Evolutionary conservation across 2,113 vertebrate genomes (phyloP).

Genomic region (Indri indri): DNA sequence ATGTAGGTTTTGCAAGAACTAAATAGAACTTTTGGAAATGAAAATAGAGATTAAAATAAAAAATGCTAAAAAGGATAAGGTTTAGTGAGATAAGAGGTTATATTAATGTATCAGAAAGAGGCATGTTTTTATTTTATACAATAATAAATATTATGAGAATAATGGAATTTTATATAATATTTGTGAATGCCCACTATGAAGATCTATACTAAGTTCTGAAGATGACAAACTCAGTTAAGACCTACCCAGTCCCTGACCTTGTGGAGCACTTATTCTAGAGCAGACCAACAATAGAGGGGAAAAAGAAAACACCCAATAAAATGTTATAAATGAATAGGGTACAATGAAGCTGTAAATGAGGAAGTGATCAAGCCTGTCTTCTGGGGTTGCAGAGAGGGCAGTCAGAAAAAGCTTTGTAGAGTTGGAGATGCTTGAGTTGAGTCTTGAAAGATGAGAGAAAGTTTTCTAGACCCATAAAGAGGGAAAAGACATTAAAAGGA

Average conservation of each 20-base stretch:
- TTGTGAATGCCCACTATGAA: neutral
- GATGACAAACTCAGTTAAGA: slow-evolving; percentile 6
- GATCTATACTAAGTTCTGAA: slow-evolving; percentile 10
- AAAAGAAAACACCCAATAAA: neutral
- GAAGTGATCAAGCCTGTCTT: neutral
- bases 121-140: neutral
- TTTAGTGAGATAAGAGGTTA: neutral
- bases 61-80: neutral
- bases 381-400: neutral
- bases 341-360: neutral
- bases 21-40: slow-evolving; percentile 27
- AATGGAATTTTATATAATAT: neutral
- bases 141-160: slow-evolving; percentile 11
- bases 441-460: neutral
- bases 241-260: neutral
- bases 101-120: neutral
- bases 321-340: neutral
- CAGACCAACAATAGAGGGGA: neutral
- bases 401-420: neutral
- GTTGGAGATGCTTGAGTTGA: neutral
- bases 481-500: neutral
- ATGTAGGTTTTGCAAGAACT: slow-evolving; percentile 32
- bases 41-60: neutral
- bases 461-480: neutral
- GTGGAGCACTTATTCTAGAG: neutral